A percentile compares a stretch with the other conserved stretches of the same genome.
These are phyloP conservation scores for Acyrthosiphon pisum DNA, from an alignment of 1,140 invertebrate species.

Conservation along the genomic window DNA sequence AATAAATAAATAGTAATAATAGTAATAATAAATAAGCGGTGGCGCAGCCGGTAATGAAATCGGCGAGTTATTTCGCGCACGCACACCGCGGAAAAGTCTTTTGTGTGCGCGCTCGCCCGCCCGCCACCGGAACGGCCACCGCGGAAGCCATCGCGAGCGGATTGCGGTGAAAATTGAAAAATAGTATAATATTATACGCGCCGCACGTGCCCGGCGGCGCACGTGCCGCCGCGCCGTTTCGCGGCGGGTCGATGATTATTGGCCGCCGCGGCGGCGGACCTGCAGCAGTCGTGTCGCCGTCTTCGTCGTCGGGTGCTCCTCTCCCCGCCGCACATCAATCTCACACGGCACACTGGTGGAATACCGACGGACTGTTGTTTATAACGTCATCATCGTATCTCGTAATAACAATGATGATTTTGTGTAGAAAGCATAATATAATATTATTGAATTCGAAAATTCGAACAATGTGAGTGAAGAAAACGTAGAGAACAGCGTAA, in stretches of 20 bases:
- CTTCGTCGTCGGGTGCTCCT: background rate
- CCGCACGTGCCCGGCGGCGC: slow-evolving; percentile 8
- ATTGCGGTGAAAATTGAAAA: slow-evolving; percentile 35
- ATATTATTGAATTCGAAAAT: too few species aligned
- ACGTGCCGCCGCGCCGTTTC: slow-evolving; percentile 35
- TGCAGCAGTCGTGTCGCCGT: background rate
- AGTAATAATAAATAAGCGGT: background rate
- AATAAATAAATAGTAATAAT: background rate
- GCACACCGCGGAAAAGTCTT: background rate
- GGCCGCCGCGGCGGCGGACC: background rate
- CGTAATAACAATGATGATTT: background rate
- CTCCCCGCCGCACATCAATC: background rate
- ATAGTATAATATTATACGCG: background rate
- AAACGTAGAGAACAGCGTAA: too few species aligned
- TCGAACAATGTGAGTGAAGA: too few species aligned
- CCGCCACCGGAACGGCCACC: background rate
- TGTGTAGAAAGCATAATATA: too few species aligned
- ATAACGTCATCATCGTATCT: too few species aligned
- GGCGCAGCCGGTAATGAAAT: background rate
- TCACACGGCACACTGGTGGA: background rate
- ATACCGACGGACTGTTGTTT: background rate
- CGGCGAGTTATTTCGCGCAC: background rate
- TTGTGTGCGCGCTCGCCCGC: background rate
- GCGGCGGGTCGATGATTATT: slow-evolving; percentile 4
- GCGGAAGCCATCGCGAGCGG: slow-evolving; percentile 18